Base-by-base conservation (phyloP, 2,888 invertebrate species). In the Megastigmus dorsalis region DNA sequence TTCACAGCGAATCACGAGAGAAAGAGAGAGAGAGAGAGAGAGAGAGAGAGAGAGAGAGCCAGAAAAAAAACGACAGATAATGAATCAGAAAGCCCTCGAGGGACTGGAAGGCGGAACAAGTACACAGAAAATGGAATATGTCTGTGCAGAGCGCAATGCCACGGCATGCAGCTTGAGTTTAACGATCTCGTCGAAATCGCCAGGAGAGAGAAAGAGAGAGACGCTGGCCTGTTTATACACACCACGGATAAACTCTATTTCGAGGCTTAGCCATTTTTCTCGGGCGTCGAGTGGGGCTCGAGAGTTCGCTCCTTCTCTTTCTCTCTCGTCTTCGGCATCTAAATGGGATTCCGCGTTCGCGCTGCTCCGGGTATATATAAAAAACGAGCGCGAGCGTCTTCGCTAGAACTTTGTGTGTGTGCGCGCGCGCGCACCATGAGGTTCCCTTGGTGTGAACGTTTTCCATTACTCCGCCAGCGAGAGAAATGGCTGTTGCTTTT, bases 291-390 rank as follows among this genome's bases (percentile, higher is more conserved):
- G 63, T 50, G 45, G 55, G 45, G 23, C 38, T 68, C 33, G n/a
- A 13, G 4, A 9, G 3, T 13, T 3, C 10, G 10, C 10, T 10
- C 9, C 48, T 23, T 10, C 36, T 15, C 15, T 36, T n/a, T n/a
- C 78, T 77, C 81, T 75, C 80, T 18, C 13, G 18, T 20, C 33
- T 20, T n/a, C n/a, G 26, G 52, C 28, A 36, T 10, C 33, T 26
- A 48, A 67, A 67, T 48, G 48, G 57, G 57, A 57, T 30, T 23
- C 67, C 26, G 33, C 18, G 48, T 6, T 33, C 26, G 10, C 36
- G 33, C n/a, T n/a, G n/a, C n/a, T n/a, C n/a, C n/a, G n/a, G n/a
- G n/a, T n/a, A n/a, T n/a, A n/a, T n/a, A 26, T 36, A 13, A 33
- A 30, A 36, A 52, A 63, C 26, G 38, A 5, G 50, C 10, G 62